Evolutionary conservation across 2,797 vertebrate genomes (phyloP), one percentile per base, ranked within the genome.

Genomic region (Sylvia borin): DNA sequence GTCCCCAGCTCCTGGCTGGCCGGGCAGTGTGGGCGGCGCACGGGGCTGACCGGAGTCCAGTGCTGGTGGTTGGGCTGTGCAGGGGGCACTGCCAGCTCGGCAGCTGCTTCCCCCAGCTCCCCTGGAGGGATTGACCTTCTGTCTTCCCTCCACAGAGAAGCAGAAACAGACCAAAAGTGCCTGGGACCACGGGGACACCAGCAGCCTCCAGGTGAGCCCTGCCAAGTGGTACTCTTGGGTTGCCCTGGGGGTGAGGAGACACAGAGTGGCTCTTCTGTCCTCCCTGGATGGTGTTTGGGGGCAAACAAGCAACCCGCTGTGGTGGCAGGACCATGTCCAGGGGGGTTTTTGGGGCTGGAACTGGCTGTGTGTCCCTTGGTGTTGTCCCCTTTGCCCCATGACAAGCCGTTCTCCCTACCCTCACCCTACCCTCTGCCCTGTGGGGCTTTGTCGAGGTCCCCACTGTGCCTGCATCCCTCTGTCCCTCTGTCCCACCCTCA

Each of bases 171-270:
- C 77, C 96, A 98, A 97, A 91, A 97, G 97, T 93, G 98, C 98
- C 94, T 97, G 98, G 96, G 98, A 99, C 96, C 98, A 97, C 92
- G 98, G 97, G 95, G 99, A 99, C 88, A 98, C 98, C 95, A 98
- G 98, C 97, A 99, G 98, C 92, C 97, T 98, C 93, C 98, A 98
- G 98, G 99, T 99, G 98, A 98, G 98, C 40, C 47, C 34, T 34
- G 54, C 21, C 0, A 0, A 0, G 1, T 16, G 12, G 53, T 7
- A 1, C 27, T 76, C 11, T 64, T 4, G 7, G 25, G 36, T 65
- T 31, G 70, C 26, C 5, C 17, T 29, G 55, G 26, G 65, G 22
- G 3, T 40, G 17, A 54, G 70, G 38, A 50, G 51, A 54, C 57
- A 8, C 5, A 1, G 26, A 8, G 29, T 15, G 66, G 40, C 26